phyloP scores from a whole-genome alignment of 2,888 invertebrate species.

The Mimachlamys varia region DNA sequence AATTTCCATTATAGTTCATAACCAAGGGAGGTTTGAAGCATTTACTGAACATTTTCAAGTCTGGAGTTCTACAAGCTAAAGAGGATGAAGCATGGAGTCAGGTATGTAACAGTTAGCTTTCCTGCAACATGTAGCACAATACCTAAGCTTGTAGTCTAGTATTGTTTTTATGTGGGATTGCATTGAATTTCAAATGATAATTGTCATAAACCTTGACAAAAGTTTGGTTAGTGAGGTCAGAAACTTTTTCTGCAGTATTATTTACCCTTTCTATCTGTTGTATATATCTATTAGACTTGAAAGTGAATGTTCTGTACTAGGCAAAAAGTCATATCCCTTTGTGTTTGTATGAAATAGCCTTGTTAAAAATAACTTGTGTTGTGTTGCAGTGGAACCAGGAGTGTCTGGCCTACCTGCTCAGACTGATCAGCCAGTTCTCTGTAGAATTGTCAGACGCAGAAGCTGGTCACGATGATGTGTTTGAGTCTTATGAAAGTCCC shows the following conservation, averaged over 20 bases:
- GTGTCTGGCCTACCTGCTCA: constrained; percentile 93
- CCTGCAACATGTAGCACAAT: neutral
- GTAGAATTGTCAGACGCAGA: constrained; percentile 83
- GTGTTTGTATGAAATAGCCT: neutral
- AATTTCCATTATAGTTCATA: constrained; percentile 85
- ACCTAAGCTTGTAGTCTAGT: neutral
- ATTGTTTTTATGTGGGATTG: too few relatives aligned
- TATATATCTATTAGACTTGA: neutral
- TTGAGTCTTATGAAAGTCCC: constrained; percentile 75
- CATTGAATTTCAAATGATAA: neutral
- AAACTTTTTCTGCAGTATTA: neutral
- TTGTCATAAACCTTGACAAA: too few relatives aligned
- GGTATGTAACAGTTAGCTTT: constrained; percentile 64
- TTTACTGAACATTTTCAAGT: constrained; percentile 95
- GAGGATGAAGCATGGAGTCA: constrained; percentile 86
- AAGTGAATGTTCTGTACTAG: neutral
- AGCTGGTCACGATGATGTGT: constrained; percentile 74
- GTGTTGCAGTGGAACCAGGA: constrained; percentile 93
- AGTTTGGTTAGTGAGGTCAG: neutral
- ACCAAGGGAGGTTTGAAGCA: constrained; percentile 93
- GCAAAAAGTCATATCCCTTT: neutral
- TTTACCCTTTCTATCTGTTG: neutral
- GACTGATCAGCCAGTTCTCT: constrained; percentile 93
- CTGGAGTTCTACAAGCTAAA: constrained; percentile 89
- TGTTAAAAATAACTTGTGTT: neutral